Conservation (phyloP, 2,113 vertebrate genomes). For the Gambusia affinis region DNA sequence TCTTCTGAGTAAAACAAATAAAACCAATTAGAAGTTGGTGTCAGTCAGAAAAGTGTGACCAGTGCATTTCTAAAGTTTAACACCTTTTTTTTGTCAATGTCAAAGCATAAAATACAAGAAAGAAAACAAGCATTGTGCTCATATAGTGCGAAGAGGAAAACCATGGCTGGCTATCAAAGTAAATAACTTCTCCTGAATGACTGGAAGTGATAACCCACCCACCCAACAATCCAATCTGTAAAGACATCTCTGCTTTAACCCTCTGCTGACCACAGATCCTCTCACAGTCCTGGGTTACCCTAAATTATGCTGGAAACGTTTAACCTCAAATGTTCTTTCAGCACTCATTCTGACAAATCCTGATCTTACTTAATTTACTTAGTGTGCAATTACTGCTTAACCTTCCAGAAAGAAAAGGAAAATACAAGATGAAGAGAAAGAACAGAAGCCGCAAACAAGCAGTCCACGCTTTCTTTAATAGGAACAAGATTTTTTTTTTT, state of each 20-base stretch:
- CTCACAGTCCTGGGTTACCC: background rate
- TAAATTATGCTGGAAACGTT: background rate
- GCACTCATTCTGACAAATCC: conserved; percentile 7
- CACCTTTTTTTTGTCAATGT: background rate
- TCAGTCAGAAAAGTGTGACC: too few relatives aligned
- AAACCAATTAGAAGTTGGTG: too few relatives aligned
- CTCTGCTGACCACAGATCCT: conserved; percentile 58
- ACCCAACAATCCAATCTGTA: conserved; percentile 91
- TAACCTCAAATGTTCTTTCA: conserved; percentile 5
- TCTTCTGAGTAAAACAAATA: too few relatives aligned
- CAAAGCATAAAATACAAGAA: background rate
- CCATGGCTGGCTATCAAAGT: background rate
- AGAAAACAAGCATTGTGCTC: background rate
- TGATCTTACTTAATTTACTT: conserved; percentile 10
- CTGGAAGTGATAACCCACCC: conserved; percentile 84
- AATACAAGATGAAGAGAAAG: background rate
- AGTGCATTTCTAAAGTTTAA: background rate
- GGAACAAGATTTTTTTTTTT: conserved; percentile 5
- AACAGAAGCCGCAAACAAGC: conserved; percentile 8
- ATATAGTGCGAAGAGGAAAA: background rate
- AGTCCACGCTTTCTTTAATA: conserved; percentile 21
- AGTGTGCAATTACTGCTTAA: background rate
- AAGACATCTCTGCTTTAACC: conserved; percentile 90
- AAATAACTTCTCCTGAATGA: conserved; percentile 83
- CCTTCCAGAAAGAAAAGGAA: background rate